phyloP scores from a whole-genome alignment of 2,888 invertebrate species.

The Neoascia interrupta region DNA sequence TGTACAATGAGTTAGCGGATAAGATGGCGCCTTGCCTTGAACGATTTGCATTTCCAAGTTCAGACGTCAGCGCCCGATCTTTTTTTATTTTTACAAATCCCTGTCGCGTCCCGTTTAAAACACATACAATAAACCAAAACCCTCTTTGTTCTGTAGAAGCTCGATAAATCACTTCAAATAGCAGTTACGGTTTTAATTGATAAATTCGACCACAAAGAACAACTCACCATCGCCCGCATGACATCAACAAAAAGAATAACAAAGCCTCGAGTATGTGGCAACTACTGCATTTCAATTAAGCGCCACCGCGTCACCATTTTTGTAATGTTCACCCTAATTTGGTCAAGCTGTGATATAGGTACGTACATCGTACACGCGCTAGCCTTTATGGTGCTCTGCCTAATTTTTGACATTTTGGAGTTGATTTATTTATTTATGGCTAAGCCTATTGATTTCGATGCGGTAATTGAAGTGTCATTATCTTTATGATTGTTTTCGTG shows the following conservation, averaged over 20 bases:
- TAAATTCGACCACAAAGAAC: constrained; percentile 7
- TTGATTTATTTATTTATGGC: constrained; percentile 10
- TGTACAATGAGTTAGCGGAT: too few species aligned
- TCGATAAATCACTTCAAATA: constrained; percentile 9
- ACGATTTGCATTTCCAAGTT: too few species aligned
- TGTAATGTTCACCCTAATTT: constrained; percentile 15
- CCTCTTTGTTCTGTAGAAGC: neutral
- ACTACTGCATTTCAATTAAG: constrained; percentile 28
- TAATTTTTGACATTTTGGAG: constrained; percentile 12
- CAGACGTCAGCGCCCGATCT: too few species aligned
- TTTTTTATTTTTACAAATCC: too few species aligned
- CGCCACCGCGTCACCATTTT: too few species aligned
- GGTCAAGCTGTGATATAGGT: constrained; percentile 22
- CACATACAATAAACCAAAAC: too few species aligned
- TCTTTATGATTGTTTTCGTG: neutral
- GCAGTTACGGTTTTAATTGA: constrained; percentile 4
- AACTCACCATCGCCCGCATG: neutral
- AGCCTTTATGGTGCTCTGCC: constrained; percentile 9
- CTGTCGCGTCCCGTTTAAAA: too few species aligned
- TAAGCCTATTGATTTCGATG: constrained; percentile 17
- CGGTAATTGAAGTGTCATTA: constrained; percentile 15
- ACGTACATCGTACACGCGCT: constrained; percentile 27
- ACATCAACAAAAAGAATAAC: constrained; percentile 17
- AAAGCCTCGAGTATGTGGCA: constrained; percentile 2
- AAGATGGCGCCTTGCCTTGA: neutral